Evolutionary conservation across 2,113 vertebrate species (phyloP).

Genomic region (Chloropsis cyanopogon): DNA sequence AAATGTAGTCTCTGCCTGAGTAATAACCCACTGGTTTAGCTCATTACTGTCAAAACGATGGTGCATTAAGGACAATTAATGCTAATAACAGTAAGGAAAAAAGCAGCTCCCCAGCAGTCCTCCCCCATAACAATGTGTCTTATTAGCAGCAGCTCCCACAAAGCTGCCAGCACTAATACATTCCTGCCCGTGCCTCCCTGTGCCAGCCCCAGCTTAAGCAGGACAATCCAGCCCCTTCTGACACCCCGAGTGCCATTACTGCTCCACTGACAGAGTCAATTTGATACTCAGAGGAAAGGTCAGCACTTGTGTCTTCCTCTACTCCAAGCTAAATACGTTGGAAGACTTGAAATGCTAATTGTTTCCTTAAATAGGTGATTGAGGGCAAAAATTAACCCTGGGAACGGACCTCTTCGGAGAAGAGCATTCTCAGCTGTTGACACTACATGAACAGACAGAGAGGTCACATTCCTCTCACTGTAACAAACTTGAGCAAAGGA

Average conservation of each 20-base stretch:
- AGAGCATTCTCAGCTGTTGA: not conserved
- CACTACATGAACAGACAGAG: not conserved
- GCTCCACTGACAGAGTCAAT: slow-evolving; percentile 39
- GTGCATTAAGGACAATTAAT: slow-evolving; percentile 77
- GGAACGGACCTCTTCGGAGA: not conserved
- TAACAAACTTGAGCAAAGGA: not conserved
- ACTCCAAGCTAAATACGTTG: not conserved
- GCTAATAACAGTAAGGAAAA: slow-evolving; percentile 69
- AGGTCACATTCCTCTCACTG: not conserved
- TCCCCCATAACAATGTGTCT: slow-evolving; percentile 53
- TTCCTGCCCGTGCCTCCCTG: not conserved
- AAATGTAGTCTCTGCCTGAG: slow-evolving; percentile 63
- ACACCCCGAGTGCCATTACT: slow-evolving; percentile 50
- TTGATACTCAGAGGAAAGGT: slow-evolving; percentile 14
- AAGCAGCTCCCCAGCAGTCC: slow-evolving; percentile 48
- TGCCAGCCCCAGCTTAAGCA: slow-evolving; percentile 43
- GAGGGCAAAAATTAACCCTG: not conserved
- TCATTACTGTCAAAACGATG: slow-evolving; percentile 72
- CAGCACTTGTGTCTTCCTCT: not conserved
- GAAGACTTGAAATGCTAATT: slow-evolving; percentile 4
- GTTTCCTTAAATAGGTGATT: not conserved
- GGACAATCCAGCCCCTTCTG: slow-evolving; percentile 22
- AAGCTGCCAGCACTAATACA: slow-evolving; percentile 30
- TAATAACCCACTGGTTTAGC: slow-evolving; percentile 67
- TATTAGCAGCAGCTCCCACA: slow-evolving; percentile 27